These are phyloP conservation scores for Macropis europaea DNA, from an alignment of 2,888 invertebrate genomes.

Conservation along the genomic window DNA sequence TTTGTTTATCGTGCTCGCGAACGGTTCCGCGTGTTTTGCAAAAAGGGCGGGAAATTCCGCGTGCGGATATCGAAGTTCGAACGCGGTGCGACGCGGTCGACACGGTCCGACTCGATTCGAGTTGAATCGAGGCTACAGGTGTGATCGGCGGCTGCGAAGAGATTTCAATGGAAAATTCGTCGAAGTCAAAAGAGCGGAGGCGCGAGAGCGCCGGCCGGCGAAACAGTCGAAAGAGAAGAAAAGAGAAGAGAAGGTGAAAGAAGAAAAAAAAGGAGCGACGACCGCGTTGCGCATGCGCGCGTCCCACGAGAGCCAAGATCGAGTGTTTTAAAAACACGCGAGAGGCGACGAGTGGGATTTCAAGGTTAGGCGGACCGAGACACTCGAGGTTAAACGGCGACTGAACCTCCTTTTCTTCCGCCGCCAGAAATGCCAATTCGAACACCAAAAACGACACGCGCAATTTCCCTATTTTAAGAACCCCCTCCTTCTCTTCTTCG, in stretches of 20 bases:
- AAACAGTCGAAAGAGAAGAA: conserved; percentile 13
- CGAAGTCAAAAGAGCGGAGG: conserved; percentile 9
- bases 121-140: conserved; percentile 7
- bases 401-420: conserved; percentile 52
- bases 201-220: background rate
- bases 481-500: too few relatives aligned
- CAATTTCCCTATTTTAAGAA: too few relatives aligned
- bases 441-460: conserved; percentile 9
- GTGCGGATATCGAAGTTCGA: too few relatives aligned
- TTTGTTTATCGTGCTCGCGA: too few relatives aligned
- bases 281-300: conserved; percentile 47
- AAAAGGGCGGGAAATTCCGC: conserved; percentile 3
- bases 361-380: conserved; percentile 71
- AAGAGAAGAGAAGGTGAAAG: conserved; percentile 13
- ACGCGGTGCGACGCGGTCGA: too few relatives aligned
- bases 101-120: background rate
- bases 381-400: conserved; percentile 60
- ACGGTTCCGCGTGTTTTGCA: too few relatives aligned
- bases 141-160: conserved; percentile 9
- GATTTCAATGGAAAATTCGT: conserved; percentile 52
- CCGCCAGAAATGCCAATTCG: background rate
- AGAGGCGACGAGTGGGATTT: conserved; percentile 71
- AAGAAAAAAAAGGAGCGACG: conserved; percentile 31
- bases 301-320: conserved; percentile 41
- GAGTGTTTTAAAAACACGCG: conserved; percentile 63